Percentiles rank a stretch among this genome's conserved stretches.
Conservation (phyloP, 2,888 invertebrate genomes). For the Petrolisthes cinctipes region DNA sequence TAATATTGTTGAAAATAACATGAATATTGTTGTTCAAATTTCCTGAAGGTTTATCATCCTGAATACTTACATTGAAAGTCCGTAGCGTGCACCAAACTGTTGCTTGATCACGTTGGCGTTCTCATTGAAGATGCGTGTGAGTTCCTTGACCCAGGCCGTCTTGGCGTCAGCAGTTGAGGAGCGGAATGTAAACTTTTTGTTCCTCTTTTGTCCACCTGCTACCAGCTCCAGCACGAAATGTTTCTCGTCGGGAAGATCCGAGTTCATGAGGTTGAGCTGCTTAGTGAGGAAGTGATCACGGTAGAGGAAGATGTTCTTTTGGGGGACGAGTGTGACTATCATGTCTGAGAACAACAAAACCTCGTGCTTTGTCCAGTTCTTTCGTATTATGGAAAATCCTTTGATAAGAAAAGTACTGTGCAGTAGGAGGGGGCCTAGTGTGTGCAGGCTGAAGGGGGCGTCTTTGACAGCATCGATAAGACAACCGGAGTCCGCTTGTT, state of each 20-base stretch:
- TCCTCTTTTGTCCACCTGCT: background rate
- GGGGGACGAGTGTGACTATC: slow-evolving; percentile 30
- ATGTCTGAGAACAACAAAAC: slow-evolving; percentile 31
- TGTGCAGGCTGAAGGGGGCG: slow-evolving; percentile 14
- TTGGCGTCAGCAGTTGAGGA: background rate
- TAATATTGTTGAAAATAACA: too few species aligned
- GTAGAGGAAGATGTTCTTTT: slow-evolving; percentile 16
- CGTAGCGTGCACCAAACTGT: background rate
- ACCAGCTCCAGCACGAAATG: slow-evolving; percentile 20
- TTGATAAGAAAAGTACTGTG: slow-evolving; percentile 23
- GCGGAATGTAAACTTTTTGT: slow-evolving; percentile 13
- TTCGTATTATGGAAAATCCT: background rate
- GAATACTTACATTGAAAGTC: background rate
- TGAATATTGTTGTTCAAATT: too few species aligned
- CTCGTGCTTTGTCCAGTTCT: background rate
- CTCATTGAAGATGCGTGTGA: background rate
- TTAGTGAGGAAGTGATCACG: slow-evolving; percentile 4
- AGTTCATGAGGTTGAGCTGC: background rate
- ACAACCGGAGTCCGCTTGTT: slow-evolving; percentile 11
- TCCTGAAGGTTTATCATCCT: too few species aligned
- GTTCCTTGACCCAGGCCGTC: slow-evolving; percentile 26
- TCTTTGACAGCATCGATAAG: slow-evolving; percentile 22
- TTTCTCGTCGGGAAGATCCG: background rate
- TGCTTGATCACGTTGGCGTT: background rate
- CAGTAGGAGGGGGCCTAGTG: slow-evolving; percentile 10